Conservation (phyloP, 2,888 invertebrate species). For the Epistrophella euchroma region DNA sequence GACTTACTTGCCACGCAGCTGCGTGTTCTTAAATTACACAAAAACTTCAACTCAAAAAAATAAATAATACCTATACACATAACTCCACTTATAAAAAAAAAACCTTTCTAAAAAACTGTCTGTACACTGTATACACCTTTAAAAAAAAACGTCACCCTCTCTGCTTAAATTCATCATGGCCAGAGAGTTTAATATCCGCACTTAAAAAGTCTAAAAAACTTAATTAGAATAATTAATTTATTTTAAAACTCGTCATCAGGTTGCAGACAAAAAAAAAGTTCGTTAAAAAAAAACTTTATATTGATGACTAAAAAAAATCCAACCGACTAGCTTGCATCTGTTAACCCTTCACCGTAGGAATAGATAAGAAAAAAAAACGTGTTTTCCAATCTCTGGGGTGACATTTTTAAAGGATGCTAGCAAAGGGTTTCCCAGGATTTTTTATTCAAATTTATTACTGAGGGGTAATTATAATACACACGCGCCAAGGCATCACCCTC, state of each 20-base stretch:
- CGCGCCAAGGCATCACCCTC: slow-evolving; percentile 71
- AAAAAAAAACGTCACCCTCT: slow-evolving; percentile 52
- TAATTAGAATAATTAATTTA: slow-evolving; percentile 76
- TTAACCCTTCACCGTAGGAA: slow-evolving; percentile 60
- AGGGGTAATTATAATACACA: slow-evolving; percentile 72
- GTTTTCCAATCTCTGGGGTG: slow-evolving; percentile 55
- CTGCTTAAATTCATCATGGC: slow-evolving; percentile 33
- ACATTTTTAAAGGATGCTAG: slow-evolving; percentile 22
- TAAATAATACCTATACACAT: slow-evolving; percentile 12
- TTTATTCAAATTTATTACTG: slow-evolving; percentile 51
- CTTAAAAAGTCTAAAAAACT: slow-evolving; percentile 61
- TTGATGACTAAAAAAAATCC: slow-evolving; percentile 20
- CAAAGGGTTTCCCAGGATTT: slow-evolving; percentile 58
- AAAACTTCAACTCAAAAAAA: slow-evolving; percentile 44
- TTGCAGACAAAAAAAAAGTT: slow-evolving; percentile 17
- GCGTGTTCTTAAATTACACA: slow-evolving; percentile 64
- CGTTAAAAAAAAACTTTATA: slow-evolving; percentile 15
- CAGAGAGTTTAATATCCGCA: slow-evolving; percentile 40
- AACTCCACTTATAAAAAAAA: slow-evolving; percentile 15
- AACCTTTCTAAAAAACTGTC: slow-evolving; percentile 31
- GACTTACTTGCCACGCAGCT: slow-evolving; percentile 63
- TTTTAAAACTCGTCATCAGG: slow-evolving; percentile 54
- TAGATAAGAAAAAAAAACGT: slow-evolving; percentile 29
- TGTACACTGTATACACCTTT: slow-evolving; percentile 36
- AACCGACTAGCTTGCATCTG: slow-evolving; percentile 54